Evolutionary conservation across 2,797 vertebrate species (phyloP).

Genomic region (Tapirus indicus): DNA sequence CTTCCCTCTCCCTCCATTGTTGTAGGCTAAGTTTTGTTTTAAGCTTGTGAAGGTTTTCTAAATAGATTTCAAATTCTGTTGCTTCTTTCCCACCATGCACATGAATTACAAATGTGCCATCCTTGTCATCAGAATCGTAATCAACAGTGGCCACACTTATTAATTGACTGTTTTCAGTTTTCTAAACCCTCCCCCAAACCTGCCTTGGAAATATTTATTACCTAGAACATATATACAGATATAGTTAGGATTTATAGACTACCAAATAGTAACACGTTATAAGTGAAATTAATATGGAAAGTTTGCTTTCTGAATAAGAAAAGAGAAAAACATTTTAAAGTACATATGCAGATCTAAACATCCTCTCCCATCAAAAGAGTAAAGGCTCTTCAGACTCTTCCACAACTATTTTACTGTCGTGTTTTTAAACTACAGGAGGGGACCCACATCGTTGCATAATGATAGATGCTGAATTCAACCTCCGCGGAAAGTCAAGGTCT

Average conservation of each 20-base stretch:
- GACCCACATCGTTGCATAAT: conserved; percentile 15
- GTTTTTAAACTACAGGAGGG: conserved; percentile 67
- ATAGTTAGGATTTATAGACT: background rate
- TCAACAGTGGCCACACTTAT: background rate
- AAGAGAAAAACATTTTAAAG: background rate
- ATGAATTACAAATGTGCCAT: background rate
- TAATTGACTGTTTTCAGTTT: background rate
- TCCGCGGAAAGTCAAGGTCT: conserved; percentile 79
- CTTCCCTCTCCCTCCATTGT: background rate
- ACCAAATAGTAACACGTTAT: background rate
- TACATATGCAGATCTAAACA: background rate
- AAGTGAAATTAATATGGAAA: conserved; percentile 14
- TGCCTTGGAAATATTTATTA: background rate
- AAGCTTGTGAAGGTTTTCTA: conserved; percentile 4
- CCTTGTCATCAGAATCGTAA: background rate
- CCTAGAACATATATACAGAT: background rate
- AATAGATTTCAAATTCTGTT: conserved; percentile 33
- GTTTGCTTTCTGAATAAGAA: conserved; percentile 40
- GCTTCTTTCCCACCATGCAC: background rate
- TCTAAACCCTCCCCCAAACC: background rate
- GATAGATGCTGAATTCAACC: conserved; percentile 51
- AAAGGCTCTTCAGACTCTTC: background rate
- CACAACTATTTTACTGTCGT: background rate
- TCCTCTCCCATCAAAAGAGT: background rate
- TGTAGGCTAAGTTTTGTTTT: conserved; percentile 27